Evolutionary conservation across 92 coral and sea anemone species (phyloP), one percentile per base, ranked within the genome.

Genomic region (Porites divaricata): DNA sequence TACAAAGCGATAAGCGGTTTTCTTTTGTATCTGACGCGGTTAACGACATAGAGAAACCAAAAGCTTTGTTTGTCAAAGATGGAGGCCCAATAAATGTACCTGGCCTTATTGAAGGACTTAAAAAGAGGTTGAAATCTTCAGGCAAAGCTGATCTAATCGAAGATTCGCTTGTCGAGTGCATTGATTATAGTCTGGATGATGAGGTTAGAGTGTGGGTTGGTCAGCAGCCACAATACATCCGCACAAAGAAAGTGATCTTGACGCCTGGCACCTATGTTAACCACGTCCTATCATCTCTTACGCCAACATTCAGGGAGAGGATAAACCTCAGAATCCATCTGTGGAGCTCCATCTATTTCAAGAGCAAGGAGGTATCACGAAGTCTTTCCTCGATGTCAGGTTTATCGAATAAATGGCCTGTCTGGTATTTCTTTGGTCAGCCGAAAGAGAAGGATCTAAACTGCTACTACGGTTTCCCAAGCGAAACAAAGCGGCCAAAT

Each of bases 1-100:
- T 86, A 65, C 74, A 52, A 71, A 69, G 56, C 53, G 85, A 78
- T 70, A 28, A 71, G 57, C 69, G 83, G 75, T 86, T 86, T 63
- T 51, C 84, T 13, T 86, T 86, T 52, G 57, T 86, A 17, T 86
- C 89, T 23, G 21, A 59, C 26, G 89, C 89, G n/a, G 88, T 76
- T 63, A 67, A 84, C 83, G 80, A 76, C 74, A 67, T 84, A 15
- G 63, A 66, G 56, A 49, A 84, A 16, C 35, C 72, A 24, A 67
- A 67, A 67, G 72, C 72, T 67, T 23, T 67, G 35, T 67, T 22
- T 67, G 25, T 62, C 63, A 61, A 64, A 12, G 70, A 76, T 53
- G 81, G 63, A 24, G 67, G 73, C 20, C 21, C 75, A 62, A 59
- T 70, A 62, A 19, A 26, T 28, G 63, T 62, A 16, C 52, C 52